A percentile compares a stretch with the other conserved stretches of the same genome.
These are phyloP conservation scores for Amaurobius ferox DNA, from an alignment of 2,888 invertebrate genomes.

Conservation along the genomic window DNA sequence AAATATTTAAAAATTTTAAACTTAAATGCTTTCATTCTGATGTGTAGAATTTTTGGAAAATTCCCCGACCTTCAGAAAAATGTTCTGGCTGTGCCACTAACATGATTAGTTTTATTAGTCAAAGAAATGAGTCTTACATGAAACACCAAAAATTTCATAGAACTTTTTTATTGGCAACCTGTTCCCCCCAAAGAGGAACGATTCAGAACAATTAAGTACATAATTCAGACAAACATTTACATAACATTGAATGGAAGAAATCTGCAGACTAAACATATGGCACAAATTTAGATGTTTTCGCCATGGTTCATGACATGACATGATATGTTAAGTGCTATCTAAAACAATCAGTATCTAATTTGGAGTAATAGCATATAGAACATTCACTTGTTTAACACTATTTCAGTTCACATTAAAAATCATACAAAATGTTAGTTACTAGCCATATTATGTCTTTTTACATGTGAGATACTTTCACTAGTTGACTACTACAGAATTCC, in stretches of 20 bases:
- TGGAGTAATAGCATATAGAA: slow-evolving; percentile 15
- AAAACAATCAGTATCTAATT: slow-evolving; percentile 38
- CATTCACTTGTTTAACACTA: slow-evolving; percentile 13
- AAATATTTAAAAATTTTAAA: no score
- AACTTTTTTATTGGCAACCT: slow-evolving; percentile 64
- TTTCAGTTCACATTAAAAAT: slow-evolving; percentile 18
- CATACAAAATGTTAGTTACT: background rate
- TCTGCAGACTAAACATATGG: slow-evolving; percentile 53
- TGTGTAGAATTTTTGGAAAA: no score
- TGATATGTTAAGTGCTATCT: slow-evolving; percentile 70
- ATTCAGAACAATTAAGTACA: slow-evolving; percentile 60
- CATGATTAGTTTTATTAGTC: no score
- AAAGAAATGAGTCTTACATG: no score
- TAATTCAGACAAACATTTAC: slow-evolving; percentile 63
- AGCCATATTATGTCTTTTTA: no score
- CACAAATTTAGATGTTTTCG: slow-evolving; percentile 42
- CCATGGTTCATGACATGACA: slow-evolving; percentile 36
- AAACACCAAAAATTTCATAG: slow-evolving; percentile 26
- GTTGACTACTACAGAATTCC: no score
- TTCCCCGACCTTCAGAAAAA: no score
- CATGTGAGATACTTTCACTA: no score
- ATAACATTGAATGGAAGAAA: slow-evolving; percentile 51
- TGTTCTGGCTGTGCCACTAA: no score
- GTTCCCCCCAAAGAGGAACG: slow-evolving; percentile 52
- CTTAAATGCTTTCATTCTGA: no score